Percentiles rank a stretch among this genome's conserved stretches.
Conservation (phyloP, 2,113 vertebrate genomes). For the Paradoxurus hermaphroditus region DNA sequence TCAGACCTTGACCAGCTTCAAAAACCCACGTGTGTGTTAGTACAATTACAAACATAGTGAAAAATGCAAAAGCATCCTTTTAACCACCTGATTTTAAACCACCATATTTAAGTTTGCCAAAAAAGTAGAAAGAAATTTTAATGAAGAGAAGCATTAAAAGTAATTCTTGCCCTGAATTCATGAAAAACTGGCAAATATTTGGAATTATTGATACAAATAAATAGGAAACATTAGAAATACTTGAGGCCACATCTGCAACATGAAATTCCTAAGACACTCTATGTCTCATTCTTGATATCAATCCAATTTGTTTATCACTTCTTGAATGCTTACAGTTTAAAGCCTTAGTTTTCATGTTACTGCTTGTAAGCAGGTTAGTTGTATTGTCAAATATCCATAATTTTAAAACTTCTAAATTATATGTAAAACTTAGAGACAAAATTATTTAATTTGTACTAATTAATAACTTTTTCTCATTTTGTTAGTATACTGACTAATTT, state of each 20-base stretch:
- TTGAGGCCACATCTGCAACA: background rate
- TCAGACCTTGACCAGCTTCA: background rate
- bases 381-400: background rate
- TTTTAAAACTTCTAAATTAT: background rate
- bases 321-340: background rate
- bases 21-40: background rate
- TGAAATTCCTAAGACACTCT: background rate
- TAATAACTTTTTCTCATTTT: background rate
- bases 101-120: background rate
- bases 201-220: background rate
- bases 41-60: background rate
- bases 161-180: background rate
- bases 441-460: background rate
- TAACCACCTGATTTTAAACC: background rate
- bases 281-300: background rate
- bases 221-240: background rate
- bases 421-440: background rate
- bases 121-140: background rate
- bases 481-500: background rate
- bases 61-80: background rate
- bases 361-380: background rate
- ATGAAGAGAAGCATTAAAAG: background rate
- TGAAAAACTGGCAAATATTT: background rate
- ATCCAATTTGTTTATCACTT: background rate
- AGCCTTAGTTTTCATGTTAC: background rate